Conservation (phyloP, 2,888 invertebrate species). For the Aspidiotus rigidus region DNA sequence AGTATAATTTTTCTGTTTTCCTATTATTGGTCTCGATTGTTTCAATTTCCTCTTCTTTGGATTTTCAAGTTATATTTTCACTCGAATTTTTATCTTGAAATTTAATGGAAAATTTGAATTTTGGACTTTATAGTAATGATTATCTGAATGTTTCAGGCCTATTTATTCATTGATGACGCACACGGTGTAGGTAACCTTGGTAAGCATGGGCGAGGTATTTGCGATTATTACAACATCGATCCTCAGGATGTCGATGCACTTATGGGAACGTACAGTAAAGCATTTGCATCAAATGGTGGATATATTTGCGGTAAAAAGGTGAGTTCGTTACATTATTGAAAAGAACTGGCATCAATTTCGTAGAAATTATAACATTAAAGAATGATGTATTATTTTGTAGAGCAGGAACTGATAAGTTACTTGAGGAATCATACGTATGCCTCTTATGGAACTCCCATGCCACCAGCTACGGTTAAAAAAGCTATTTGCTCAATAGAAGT, state of each 20-base stretch:
- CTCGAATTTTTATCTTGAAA: no score
- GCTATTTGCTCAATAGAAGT: background rate
- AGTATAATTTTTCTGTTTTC: no score
- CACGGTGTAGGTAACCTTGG: constrained; percentile 29
- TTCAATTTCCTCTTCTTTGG: no score
- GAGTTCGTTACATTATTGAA: no score
- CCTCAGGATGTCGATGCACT: constrained; percentile 27
- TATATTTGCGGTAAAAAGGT: constrained; percentile 25
- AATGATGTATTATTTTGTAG: no score
- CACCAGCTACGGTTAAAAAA: constrained; percentile 19
- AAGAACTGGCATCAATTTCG: no score
- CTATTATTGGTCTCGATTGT: no score
- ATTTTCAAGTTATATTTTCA: no score
- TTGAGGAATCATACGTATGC: constrained; percentile 18
- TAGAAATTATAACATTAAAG: no score
- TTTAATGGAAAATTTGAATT: no score
- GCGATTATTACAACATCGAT: constrained; percentile 11
- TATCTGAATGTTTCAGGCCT: constrained; percentile 12
- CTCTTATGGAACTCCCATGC: constrained; percentile 23
- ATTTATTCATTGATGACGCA: constrained; percentile 33
- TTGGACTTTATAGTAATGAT: no score
- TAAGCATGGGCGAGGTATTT: constrained; percentile 19
- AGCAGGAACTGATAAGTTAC: constrained; percentile 22
- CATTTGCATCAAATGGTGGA: constrained; percentile 32
- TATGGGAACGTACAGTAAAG: constrained; percentile 33